Percentiles rank a stretch among this genome's conserved stretches.
Evolutionary conservation across 2,888 invertebrate species (phyloP).

Genomic region (Lutraria lutraria): DNA sequence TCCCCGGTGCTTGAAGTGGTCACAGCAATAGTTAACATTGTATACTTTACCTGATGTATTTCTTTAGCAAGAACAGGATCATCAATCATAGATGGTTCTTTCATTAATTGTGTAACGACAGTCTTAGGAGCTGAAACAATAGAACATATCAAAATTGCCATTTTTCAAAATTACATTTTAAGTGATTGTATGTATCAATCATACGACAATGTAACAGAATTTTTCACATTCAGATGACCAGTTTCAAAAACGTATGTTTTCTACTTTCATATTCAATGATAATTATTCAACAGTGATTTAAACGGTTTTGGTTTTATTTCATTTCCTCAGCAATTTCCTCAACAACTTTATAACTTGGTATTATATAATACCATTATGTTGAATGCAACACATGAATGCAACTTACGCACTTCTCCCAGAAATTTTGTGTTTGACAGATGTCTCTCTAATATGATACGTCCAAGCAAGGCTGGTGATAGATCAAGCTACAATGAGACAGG

Average conservation of each 20-base stretch:
- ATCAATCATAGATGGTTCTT: slow-evolving; percentile 91
- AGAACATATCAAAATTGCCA: neutral
- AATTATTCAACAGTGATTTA: too few species aligned
- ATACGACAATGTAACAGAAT: too few species aligned
- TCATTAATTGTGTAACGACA: slow-evolving; percentile 88
- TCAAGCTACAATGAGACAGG: slow-evolving; percentile 85
- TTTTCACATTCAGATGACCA: too few species aligned
- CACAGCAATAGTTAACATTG: neutral
- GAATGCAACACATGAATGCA: neutral
- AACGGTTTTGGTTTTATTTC: too few species aligned
- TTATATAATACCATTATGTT: too few species aligned
- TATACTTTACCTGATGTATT: slow-evolving; percentile 90
- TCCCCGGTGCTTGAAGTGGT: too few species aligned
- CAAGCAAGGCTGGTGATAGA: slow-evolving; percentile 89
- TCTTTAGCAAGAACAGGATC: slow-evolving; percentile 92
- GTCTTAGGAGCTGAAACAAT: slow-evolving; percentile 88
- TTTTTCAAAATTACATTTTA: too few species aligned
- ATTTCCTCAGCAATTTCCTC: too few species aligned
- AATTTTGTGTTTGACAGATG: slow-evolving; percentile 86
- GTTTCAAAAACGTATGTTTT: too few species aligned
- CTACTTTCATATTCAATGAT: too few species aligned
- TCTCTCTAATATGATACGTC: slow-evolving; percentile 89
- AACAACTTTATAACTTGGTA: too few species aligned
- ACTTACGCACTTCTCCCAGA: slow-evolving; percentile 71
- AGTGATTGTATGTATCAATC: too few species aligned